A percentile compares a stretch with the other conserved stretches of the same genome.
phyloP scores from a whole-genome alignment of 2,888 invertebrate genomes.

The Subacronicta megacephala region DNA sequence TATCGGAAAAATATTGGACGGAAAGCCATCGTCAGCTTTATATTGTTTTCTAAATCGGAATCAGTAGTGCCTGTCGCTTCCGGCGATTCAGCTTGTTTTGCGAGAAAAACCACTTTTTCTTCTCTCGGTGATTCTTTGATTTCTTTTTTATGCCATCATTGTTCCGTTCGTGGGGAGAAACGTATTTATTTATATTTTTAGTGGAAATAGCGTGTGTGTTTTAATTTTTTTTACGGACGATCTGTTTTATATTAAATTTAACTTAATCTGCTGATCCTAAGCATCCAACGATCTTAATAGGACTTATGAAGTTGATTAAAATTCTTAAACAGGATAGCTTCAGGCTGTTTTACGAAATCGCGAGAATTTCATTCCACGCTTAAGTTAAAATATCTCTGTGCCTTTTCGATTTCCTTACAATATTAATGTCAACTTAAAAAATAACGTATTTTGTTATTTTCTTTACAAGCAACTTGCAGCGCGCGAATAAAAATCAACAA shows the following conservation, averaged over 20 bases:
- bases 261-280: slow-evolving; percentile 29
- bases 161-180: slow-evolving; percentile 52
- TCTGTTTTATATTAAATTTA: slow-evolving; percentile 33
- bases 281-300: slow-evolving; percentile 27
- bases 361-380: too few species aligned
- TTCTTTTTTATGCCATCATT: slow-evolving; percentile 65
- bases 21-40: slow-evolving; percentile 79
- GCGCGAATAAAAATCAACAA: slow-evolving; percentile 21
- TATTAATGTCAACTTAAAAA: neutral
- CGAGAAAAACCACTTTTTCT: slow-evolving; percentile 73
- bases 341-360: slow-evolving; percentile 28
- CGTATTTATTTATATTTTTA: slow-evolving; percentile 53
- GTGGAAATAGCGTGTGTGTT: slow-evolving; percentile 41
- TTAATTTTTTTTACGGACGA: slow-evolving; percentile 36
- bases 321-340: slow-evolving; percentile 38
- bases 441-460: neutral
- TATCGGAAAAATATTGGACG: slow-evolving; percentile 78
- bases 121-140: slow-evolving; percentile 59
- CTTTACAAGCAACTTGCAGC: neutral
- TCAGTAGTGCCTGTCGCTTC: slow-evolving; percentile 79
- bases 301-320: slow-evolving; percentile 27
- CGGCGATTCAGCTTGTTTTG: slow-evolving; percentile 80
- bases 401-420: neutral
- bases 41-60: slow-evolving; percentile 85
- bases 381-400: slow-evolving; percentile 7